Conservation (phyloP, 1,140 invertebrate genomes). For the Druon quercuslanigerum region DNA sequence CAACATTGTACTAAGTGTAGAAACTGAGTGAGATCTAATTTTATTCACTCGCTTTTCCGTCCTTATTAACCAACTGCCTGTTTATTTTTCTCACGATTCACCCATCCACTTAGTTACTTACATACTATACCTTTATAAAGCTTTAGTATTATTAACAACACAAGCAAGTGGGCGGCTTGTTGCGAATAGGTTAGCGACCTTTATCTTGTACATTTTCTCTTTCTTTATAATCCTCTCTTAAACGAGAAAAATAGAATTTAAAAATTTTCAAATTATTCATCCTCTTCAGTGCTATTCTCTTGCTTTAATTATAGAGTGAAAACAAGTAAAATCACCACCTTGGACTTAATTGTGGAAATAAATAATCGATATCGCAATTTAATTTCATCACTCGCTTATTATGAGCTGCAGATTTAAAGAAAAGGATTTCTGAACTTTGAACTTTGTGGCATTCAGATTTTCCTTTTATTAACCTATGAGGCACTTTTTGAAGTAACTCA, state of each 20-base stretch:
- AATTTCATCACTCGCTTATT: not conserved
- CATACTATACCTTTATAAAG: not conserved
- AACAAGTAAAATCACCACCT: not conserved
- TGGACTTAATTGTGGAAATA: conserved; percentile 29
- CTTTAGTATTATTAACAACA: conserved; percentile 1
- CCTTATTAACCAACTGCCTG: not conserved
- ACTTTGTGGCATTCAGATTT: not conserved
- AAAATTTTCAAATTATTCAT: conserved; percentile 13
- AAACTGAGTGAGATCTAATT: conserved; percentile 3
- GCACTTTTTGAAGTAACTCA: too few species aligned
- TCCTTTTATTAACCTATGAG: too few species aligned
- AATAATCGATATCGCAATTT: conserved; percentile 1
- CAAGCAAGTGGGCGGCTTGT: not conserved
- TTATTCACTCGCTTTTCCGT: not conserved
- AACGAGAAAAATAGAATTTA: not conserved
- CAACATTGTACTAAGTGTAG: not conserved
- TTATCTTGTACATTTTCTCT: not conserved
- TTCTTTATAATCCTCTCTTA: not conserved
- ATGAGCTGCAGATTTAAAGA: not conserved
- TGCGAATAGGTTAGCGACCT: conserved; percentile 4
- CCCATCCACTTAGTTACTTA: not conserved
- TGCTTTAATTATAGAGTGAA: not conserved
- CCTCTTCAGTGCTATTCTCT: not conserved
- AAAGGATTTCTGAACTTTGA: not conserved
- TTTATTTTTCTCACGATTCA: conserved; percentile 26